A percentile compares a stretch with the other conserved stretches of the same genome.
These are phyloP conservation scores for Discoglossus pictus DNA, from an alignment of 2,797 vertebrate genomes.

Conservation along the genomic window DNA sequence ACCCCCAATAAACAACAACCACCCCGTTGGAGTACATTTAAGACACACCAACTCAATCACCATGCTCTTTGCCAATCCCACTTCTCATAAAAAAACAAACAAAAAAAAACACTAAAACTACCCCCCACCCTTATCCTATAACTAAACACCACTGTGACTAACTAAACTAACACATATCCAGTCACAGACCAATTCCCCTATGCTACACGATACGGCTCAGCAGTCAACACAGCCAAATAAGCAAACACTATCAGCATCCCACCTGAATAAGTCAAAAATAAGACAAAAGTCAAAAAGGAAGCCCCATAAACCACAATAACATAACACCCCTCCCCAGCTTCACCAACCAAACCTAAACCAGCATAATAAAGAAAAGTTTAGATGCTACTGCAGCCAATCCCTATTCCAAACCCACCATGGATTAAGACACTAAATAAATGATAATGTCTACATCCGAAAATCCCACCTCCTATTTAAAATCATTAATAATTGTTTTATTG, in stretches of 20 bases:
- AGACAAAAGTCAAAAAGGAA: slow-evolving; percentile 41
- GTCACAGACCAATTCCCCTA: not conserved
- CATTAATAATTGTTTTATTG: not conserved
- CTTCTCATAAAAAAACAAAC: fast-evolving
- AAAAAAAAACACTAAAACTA: no score
- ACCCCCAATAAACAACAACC: not conserved
- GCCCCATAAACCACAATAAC: not conserved
- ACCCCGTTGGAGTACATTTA: not conserved
- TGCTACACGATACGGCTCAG: slow-evolving; percentile 34
- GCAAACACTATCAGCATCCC: slow-evolving; percentile 52
- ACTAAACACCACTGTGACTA: no score
- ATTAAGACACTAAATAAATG: not conserved
- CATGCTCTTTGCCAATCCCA: fast-evolving
- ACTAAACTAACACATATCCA: fast-evolving
- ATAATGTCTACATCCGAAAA: slow-evolving; percentile 21
- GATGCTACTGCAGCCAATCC: not conserved
- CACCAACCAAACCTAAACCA: not conserved
- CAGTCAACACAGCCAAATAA: slow-evolving; percentile 21
- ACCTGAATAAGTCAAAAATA: slow-evolving; percentile 61
- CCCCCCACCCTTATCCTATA: no score
- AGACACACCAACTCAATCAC: fast-evolving
- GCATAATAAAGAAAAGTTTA: slow-evolving; percentile 1
- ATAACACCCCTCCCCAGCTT: not conserved
- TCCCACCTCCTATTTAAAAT: slow-evolving; percentile 19
- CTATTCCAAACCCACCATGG: not conserved